phyloP scores from a whole-genome alignment of 2,113 vertebrate genomes.

The Cyanoramphus novaezelandiae region DNA sequence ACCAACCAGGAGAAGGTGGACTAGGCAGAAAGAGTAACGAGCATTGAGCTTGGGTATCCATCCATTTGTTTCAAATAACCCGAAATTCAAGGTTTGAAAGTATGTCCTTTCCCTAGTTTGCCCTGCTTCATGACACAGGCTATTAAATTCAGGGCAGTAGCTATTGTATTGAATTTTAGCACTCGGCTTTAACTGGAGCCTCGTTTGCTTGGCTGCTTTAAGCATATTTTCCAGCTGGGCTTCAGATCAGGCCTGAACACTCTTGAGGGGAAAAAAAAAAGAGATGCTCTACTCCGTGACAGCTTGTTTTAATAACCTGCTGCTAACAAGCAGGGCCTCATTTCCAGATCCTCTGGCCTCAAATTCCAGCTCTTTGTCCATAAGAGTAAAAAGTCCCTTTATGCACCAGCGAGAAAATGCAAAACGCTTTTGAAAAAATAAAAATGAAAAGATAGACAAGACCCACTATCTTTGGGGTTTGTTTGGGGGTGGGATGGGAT shows the following conservation, averaged over 20 bases:
- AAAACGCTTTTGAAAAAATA: not conserved
- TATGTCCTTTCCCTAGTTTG: not conserved
- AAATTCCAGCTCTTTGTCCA: not conserved
- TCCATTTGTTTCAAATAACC: not conserved
- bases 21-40: not conserved
- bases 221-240: not conserved
- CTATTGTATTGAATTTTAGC: not conserved
- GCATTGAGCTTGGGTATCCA: not conserved
- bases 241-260: not conserved
- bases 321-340: not conserved
- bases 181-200: not conserved
- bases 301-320: constrained; percentile 9
- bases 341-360: not conserved
- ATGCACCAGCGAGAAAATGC: not conserved
- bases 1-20: not conserved
- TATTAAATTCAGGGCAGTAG: not conserved
- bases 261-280: not conserved
- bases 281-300: not conserved
- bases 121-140: not conserved
- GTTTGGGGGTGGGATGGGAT: no score
- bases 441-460: not conserved
- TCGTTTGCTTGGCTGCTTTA: not conserved
- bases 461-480: not conserved
- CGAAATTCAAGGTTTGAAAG: not conserved
- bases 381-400: not conserved